These are phyloP conservation scores for Tigriopus japonicus DNA, from an alignment of 1,140 invertebrate genomes.

Conservation along the genomic window DNA sequence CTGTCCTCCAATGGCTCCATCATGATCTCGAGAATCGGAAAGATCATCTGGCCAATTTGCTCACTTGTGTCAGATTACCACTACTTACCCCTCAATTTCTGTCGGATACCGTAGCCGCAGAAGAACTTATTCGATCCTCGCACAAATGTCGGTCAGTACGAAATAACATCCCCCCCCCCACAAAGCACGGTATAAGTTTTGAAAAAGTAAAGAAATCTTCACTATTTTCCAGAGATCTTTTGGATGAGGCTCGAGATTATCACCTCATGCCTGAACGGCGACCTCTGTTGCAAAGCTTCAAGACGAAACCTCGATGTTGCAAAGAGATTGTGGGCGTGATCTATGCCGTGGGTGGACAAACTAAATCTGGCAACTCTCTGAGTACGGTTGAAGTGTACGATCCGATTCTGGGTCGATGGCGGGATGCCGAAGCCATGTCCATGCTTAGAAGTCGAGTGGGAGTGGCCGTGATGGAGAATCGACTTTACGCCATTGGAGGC, in stretches of 20 bases:
- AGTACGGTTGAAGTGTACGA: slow-evolving; percentile 73
- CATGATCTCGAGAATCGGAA: slow-evolving; percentile 37
- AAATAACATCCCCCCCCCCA: too few relatives aligned
- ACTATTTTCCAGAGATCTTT: slow-evolving; percentile 39
- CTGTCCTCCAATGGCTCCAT: slow-evolving; percentile 62
- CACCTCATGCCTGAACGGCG: slow-evolving; percentile 65
- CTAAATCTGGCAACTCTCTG: slow-evolving; percentile 59
- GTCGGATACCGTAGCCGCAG: slow-evolving; percentile 59
- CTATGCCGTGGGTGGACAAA: slow-evolving; percentile 68
- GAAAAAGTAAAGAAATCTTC: too few relatives aligned
- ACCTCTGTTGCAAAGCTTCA: slow-evolving; percentile 48
- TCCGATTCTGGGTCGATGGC: slow-evolving; percentile 49
- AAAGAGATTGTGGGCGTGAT: slow-evolving; percentile 49
- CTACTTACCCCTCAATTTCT: slow-evolving; percentile 61
- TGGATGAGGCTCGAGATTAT: slow-evolving; percentile 66
- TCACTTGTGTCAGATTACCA: slow-evolving; percentile 56
- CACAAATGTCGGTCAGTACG: slow-evolving; percentile 41
- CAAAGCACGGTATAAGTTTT: too few relatives aligned
- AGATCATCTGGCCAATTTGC: slow-evolving; percentile 42
- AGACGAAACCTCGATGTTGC: slow-evolving; percentile 50
- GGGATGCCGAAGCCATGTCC: slow-evolving; percentile 60
- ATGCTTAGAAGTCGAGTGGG: slow-evolving; percentile 64
- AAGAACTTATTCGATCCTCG: slow-evolving; percentile 52
- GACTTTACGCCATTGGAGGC: slow-evolving; percentile 34
- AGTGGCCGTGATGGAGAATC: slow-evolving; percentile 53